Conservation (phyloP, 2,113 vertebrate species). For the Rhodinocichla rosea region DNA sequence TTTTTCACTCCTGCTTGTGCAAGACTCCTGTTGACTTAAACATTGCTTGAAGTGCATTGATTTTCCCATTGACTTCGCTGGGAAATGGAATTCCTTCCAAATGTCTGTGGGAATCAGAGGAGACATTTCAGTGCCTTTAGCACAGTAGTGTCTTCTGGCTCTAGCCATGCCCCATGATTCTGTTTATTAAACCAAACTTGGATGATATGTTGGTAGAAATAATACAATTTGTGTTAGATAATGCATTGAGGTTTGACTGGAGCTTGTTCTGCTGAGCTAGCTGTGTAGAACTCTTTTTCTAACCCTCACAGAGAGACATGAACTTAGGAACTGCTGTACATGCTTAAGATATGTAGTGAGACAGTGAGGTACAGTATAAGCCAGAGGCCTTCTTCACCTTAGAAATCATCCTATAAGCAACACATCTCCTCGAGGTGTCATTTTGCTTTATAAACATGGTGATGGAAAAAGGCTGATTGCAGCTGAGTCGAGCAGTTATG, state of each 20-base stretch:
- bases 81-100: background rate
- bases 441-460: background rate
- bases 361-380: background rate
- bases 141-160: background rate
- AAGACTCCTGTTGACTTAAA: background rate
- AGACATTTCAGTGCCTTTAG: background rate
- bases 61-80: background rate
- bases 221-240: background rate
- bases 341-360: constrained; percentile 1
- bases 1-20: background rate
- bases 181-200: background rate
- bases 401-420: constrained; percentile 2
- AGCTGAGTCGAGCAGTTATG: constrained; percentile 21
- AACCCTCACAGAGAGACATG: background rate
- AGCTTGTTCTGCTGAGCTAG: background rate
- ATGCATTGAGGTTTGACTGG: background rate
- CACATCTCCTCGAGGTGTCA: constrained; percentile 8
- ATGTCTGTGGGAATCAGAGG: background rate
- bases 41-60: background rate
- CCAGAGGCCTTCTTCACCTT: constrained; percentile 40
- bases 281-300: background rate
- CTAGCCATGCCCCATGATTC: background rate
- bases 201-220: background rate
- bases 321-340: background rate
- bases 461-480: constrained; percentile 18